These are phyloP conservation scores for Teinopalpus imperialis DNA, from an alignment of 2,888 invertebrate species.

Conservation along the genomic window DNA sequence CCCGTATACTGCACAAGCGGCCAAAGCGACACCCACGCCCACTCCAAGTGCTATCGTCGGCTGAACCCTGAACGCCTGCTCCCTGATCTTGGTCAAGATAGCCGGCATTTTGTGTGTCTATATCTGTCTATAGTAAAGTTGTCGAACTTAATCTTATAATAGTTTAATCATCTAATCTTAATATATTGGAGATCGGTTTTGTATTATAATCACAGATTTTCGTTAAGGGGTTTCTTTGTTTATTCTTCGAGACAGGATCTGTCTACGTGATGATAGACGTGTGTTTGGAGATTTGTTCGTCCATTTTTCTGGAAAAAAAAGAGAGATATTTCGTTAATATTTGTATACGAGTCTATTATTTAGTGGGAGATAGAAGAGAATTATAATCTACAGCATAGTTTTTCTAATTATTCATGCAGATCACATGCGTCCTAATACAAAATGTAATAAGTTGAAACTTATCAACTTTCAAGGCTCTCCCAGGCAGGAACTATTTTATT, in stretches of 20 bases:
- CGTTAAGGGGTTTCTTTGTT: conserved; percentile 24
- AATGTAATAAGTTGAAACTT: no score
- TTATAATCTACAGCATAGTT: no score
- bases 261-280: conserved; percentile 27
- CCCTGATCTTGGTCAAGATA: conserved; percentile 70
- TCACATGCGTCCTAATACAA: no score
- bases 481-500: no score
- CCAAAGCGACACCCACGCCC: conserved; percentile 70
- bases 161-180: conserved; percentile 15
- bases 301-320: conserved; percentile 66
- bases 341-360: no score
- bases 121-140: no score
- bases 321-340: conserved; percentile 12
- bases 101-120: conserved; percentile 64
- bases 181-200: conserved; percentile 37
- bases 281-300: conserved; percentile 38
- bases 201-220: conserved; percentile 32
- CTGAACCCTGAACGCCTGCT: conserved; percentile 67
- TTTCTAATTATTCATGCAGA: no score
- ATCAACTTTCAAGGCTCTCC: no score
- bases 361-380: no score
- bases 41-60: conserved; percentile 68
- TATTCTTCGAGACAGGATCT: no score
- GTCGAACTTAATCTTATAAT: conserved; percentile 7
- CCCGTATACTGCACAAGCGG: conserved; percentile 67